Evolutionary conservation across 2,797 vertebrate species (phyloP).

Genomic region (Amphiprion clarkii): DNA sequence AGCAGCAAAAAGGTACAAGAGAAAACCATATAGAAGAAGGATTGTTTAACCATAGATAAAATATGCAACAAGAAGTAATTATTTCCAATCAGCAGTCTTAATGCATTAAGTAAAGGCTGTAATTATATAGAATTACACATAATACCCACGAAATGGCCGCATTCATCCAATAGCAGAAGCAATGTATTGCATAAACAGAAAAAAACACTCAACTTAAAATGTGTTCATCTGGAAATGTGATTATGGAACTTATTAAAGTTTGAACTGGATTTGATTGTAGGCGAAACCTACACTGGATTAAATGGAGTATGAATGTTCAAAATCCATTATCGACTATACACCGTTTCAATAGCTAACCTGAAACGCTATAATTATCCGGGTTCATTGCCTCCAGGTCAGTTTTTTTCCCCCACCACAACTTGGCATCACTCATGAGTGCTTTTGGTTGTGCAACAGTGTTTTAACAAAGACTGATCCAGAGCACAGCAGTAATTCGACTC

Average conservation of each 20-base stretch:
- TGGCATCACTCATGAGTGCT: constrained; percentile 2
- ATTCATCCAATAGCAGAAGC: neutral
- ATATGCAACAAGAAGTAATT: too few relatives aligned
- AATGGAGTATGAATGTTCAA: neutral
- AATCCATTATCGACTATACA: neutral
- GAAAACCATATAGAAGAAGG: neutral
- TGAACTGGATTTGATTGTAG: constrained; percentile 11
- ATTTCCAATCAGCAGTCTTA: neutral
- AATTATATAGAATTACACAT: neutral
- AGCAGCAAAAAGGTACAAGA: too few relatives aligned
- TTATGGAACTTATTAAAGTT: neutral
- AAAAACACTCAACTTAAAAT: neutral
- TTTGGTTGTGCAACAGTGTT: constrained; percentile 17
- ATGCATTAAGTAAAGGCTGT: neutral
- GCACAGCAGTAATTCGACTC: neutral
- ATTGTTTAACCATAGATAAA: neutral
- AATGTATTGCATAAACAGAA: neutral
- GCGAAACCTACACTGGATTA: neutral
- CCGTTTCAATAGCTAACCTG: neutral
- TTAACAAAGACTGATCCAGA: constrained; percentile 1
- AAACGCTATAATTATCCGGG: constrained; percentile 11
- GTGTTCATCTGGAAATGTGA: constrained; percentile 4
- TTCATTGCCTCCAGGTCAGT: constrained; percentile 20
- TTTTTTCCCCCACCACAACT: neutral
- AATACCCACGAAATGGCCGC: neutral